These are phyloP conservation scores for Lepilemur ruficaudatus DNA, from an alignment of 2,797 vertebrate species.

Conservation along the genomic window DNA sequence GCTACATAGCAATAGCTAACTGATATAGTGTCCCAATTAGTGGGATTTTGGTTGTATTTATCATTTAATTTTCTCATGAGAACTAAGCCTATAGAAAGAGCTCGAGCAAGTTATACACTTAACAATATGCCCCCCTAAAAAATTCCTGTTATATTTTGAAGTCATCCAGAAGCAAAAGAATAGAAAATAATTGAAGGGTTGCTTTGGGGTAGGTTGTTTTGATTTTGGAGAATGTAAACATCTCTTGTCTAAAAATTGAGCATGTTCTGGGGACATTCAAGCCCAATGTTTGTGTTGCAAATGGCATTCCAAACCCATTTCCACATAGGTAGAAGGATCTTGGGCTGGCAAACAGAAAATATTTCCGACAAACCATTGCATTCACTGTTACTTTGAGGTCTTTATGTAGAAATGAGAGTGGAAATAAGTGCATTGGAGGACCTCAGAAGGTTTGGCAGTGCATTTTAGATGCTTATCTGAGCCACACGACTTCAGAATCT, in stretches of 20 bases:
- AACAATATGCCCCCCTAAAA: not conserved
- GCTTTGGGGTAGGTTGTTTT: constrained; percentile 55
- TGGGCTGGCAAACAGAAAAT: not conserved
- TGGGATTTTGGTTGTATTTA: not conserved
- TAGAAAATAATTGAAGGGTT: constrained; percentile 34
- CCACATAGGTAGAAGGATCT: constrained; percentile 27
- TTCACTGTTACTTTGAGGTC: constrained; percentile 53
- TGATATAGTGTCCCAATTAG: not conserved
- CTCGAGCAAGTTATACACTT: not conserved
- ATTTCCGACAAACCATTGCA: constrained; percentile 28
- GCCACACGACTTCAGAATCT: constrained; percentile 67
- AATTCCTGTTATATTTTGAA: constrained; percentile 36
- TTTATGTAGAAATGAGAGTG: constrained; percentile 27
- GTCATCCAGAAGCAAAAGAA: constrained; percentile 30
- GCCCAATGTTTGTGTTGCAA: constrained; percentile 59
- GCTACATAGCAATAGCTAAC: not conserved
- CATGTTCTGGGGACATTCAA: constrained; percentile 42
- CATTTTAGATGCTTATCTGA: constrained; percentile 69
- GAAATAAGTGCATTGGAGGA: constrained; percentile 39
- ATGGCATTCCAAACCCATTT: constrained; percentile 22
- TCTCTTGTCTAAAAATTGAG: constrained; percentile 54
- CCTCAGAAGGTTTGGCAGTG: constrained; percentile 60
- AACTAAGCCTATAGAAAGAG: not conserved
- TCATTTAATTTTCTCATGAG: not conserved
- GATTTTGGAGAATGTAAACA: constrained; percentile 54